Evolutionary conservation across 2,797 vertebrate genomes (phyloP), one percentile per base, ranked within the genome.

Genomic region (Florisuga fusca): DNA sequence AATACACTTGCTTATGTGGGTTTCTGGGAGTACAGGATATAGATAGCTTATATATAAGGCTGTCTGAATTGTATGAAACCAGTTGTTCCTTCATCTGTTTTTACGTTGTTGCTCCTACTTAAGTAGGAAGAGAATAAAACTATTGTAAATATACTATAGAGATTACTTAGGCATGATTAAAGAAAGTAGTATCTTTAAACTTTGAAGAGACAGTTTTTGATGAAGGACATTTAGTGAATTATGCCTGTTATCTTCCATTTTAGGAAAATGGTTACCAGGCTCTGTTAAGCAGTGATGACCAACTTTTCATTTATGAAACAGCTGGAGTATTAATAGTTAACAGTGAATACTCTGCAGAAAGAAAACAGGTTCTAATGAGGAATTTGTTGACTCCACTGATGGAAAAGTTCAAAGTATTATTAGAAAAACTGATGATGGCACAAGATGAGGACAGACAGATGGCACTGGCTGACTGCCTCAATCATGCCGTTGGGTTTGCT

Each of bases 281-380:
- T 25, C 97, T 99, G 93, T 97, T 99, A 97, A 99, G 98, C 97
- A 99, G 98, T 23, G 99, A 99, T 48, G 99, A 99, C 97, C 99
- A 99, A 97, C 98, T 99, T 41, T 99, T 99, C 96, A 99, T 99
- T 97, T 99, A 99, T 55, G 99, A 99, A 98, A 98, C 99, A 51
- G 99, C 99, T 6, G 99, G 99, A 48, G 98, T 99, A 18, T 98
- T 99, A 95, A 99, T 99, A 71, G 99, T 99, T 93, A 98, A 99
- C 90, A 98, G 98, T 0, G 99, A 99, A 69, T 98, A 99, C 84
- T 97, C 99, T 2, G 98, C 98, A 21, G 99, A 99, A 93, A 97
- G 99, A 90, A 99, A 99, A 85, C 99, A 98, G 97, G 98, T 97
- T 48, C 97, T 99, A 96, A 99, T 99, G 99, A 98, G 99, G 95